Evolutionary conservation across 2,797 vertebrate species (phyloP).

Genomic region (Coregonus ussuriensis): DNA sequence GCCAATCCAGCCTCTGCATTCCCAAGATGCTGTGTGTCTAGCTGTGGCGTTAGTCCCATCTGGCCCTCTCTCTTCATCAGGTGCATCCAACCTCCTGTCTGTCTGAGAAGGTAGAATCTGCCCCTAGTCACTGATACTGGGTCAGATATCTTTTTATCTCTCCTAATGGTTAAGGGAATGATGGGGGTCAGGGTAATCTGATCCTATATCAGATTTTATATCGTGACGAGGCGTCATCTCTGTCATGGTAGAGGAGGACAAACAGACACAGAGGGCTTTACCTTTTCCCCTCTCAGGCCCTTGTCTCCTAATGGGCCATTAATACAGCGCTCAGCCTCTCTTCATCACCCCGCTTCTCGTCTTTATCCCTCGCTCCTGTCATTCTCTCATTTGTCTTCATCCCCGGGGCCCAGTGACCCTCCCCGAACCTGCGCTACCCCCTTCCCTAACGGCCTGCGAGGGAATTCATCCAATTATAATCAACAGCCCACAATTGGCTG

Average conservation of each 20-base stretch:
- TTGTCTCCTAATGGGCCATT: slow-evolving; percentile 76
- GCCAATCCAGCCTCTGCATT: slow-evolving; percentile 49
- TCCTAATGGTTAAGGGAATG: not conserved
- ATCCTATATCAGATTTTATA: slow-evolving; percentile 53
- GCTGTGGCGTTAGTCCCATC: slow-evolving; percentile 9
- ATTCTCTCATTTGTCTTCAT: slow-evolving; percentile 86
- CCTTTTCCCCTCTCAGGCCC: slow-evolving; percentile 68
- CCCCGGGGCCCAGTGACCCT: slow-evolving; percentile 71
- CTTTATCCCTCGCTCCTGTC: slow-evolving; percentile 71
- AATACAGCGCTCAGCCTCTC: slow-evolving; percentile 71
- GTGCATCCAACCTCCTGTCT: slow-evolving; percentile 4
- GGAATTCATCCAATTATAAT: slow-evolving; percentile 89
- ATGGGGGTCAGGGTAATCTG: slow-evolving; percentile 42
- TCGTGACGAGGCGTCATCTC: slow-evolving; percentile 47
- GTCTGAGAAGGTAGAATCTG: not conserved
- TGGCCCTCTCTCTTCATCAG: slow-evolving; percentile 1
- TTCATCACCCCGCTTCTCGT: slow-evolving; percentile 69
- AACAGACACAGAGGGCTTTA: slow-evolving; percentile 48
- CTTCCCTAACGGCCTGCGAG: slow-evolving; percentile 81
- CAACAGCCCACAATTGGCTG: slow-evolving; percentile 78
- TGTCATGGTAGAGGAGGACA: slow-evolving; percentile 57
- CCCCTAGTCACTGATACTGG: not conserved
- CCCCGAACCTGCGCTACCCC: slow-evolving; percentile 68
- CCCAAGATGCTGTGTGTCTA: slow-evolving; percentile 40
- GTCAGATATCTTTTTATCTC: not conserved